Conservation (phyloP, 2,888 invertebrate genomes). For the Xestia sexstrigata region DNA sequence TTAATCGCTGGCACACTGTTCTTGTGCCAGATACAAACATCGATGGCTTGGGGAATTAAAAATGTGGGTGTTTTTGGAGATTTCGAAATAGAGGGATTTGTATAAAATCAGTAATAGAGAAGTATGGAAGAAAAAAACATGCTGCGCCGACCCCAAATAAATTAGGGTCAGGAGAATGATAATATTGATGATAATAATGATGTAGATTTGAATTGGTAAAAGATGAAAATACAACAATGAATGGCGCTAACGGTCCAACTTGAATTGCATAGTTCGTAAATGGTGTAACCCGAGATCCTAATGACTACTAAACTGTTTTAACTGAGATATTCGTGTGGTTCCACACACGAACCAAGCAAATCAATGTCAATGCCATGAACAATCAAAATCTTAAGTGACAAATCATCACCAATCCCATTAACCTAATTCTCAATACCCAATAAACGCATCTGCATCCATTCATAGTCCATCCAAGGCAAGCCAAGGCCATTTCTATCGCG, state of each 20-base stretch:
- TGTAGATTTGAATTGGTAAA: neutral
- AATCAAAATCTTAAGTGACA: slow-evolving; percentile 20
- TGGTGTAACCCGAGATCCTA: neutral
- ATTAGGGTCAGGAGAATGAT: neutral
- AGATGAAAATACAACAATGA: neutral
- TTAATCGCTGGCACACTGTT: slow-evolving; percentile 76
- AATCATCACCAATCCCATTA: slow-evolving; percentile 31
- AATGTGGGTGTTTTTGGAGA: neutral
- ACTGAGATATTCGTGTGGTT: neutral
- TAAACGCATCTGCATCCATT: slow-evolving; percentile 57
- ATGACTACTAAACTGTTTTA: neutral
- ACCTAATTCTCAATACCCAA: slow-evolving; percentile 35
- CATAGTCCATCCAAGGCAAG: slow-evolving; percentile 43
- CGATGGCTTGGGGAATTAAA: slow-evolving; percentile 26
- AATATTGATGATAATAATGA: neutral
- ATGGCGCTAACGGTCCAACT: neutral
- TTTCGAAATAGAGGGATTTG: neutral
- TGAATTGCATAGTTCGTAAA: neutral
- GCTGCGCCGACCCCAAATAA: neutral
- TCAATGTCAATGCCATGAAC: neutral
- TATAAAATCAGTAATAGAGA: neutral
- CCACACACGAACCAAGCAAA: slow-evolving; percentile 3
- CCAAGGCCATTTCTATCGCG: slow-evolving; percentile 73
- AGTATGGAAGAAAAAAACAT: neutral
- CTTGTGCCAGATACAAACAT: slow-evolving; percentile 64